phyloP scores from a whole-genome alignment of 2,797 vertebrate genomes.

The Acanthopagrus latus region DNA sequence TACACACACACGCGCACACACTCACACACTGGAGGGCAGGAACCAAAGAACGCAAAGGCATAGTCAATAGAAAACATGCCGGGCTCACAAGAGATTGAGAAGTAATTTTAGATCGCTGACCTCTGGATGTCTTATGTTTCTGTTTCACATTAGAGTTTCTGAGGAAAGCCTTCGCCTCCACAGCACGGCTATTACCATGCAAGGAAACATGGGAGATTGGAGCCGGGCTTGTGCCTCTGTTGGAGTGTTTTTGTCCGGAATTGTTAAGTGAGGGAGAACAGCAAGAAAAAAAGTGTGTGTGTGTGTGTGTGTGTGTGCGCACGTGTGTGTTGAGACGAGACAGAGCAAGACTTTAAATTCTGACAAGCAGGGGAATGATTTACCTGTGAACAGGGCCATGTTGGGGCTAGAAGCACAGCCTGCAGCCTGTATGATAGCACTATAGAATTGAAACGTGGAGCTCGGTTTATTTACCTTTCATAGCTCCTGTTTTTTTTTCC shows the following conservation, averaged over 20 bases:
- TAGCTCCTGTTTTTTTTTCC: constrained; percentile 26
- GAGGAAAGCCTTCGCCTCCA: constrained; percentile 63
- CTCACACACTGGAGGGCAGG: constrained; percentile 79
- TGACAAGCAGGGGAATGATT: constrained; percentile 58
- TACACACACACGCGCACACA: constrained; percentile 34
- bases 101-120: constrained; percentile 85
- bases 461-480: constrained; percentile 68
- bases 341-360: constrained; percentile 49
- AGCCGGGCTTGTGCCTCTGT: constrained; percentile 39
- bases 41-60: constrained; percentile 75
- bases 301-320: constrained; percentile 12
- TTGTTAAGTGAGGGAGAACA: constrained; percentile 51
- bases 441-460: constrained; percentile 49
- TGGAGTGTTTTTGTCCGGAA: constrained; percentile 56
- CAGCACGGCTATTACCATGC: constrained; percentile 61
- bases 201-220: constrained; percentile 70
- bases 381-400: constrained; percentile 57
- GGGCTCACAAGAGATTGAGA: constrained; percentile 75
- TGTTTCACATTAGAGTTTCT: constrained; percentile 83
- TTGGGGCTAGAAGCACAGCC: constrained; percentile 49
- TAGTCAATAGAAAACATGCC: constrained; percentile 82
- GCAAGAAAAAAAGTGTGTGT: constrained; percentile 13
- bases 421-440: constrained; percentile 52
- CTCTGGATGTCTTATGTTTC: constrained; percentile 81
- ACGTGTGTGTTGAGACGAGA: constrained; percentile 26